These are phyloP conservation scores for Sigmodon hispidus DNA, from an alignment of 2,113 vertebrate species.

Conservation along the genomic window DNA sequence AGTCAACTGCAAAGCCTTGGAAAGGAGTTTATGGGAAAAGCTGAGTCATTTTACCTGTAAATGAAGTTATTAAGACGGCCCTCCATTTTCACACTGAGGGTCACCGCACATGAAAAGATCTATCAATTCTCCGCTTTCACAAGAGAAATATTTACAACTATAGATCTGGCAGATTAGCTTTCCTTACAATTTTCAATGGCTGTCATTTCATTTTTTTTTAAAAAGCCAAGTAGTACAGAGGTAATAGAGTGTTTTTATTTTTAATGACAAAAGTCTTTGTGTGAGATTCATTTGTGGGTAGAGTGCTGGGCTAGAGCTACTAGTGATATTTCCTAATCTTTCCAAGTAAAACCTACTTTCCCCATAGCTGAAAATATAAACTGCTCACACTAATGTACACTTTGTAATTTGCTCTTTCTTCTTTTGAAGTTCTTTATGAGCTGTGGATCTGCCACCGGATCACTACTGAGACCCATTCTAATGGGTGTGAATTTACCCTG, in stretches of 20 bases:
- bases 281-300: background rate
- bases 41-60: constrained; percentile 8
- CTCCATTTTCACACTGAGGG: background rate
- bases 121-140: constrained; percentile 9
- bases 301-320: background rate
- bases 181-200: constrained; percentile 8
- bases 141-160: constrained; percentile 37
- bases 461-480: constrained; percentile 63
- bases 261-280: background rate
- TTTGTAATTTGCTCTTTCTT: constrained; percentile 66
- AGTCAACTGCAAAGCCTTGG: background rate
- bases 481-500: constrained; percentile 76
- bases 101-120: constrained; percentile 2
- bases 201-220: constrained; percentile 53
- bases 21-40: background rate
- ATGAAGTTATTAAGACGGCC: background rate
- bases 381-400: constrained; percentile 49
- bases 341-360: constrained; percentile 57
- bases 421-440: constrained; percentile 80
- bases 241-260: background rate
- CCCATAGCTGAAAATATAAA: constrained; percentile 48
- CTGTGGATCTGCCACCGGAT: constrained; percentile 56
- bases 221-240: constrained; percentile 46
- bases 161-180: constrained; percentile 56
- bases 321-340: constrained; percentile 48